These are phyloP conservation scores for Cephus pygmeus DNA, from an alignment of 2,888 invertebrate species.

Conservation along the genomic window DNA sequence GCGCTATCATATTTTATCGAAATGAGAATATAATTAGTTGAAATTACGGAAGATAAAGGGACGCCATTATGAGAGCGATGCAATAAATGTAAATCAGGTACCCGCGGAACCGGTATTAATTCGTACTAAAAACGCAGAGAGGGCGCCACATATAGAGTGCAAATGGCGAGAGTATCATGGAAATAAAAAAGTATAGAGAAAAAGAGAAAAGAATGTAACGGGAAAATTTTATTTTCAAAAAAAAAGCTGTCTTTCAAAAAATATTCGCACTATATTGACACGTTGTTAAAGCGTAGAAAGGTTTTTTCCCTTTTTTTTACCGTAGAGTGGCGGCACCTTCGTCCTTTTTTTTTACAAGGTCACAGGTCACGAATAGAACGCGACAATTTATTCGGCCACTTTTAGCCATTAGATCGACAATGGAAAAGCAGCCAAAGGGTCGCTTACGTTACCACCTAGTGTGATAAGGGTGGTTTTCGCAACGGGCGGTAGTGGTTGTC, in stretches of 20 bases:
- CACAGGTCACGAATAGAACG: not conserved
- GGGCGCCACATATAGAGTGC: not conserved
- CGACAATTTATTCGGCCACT: slow-evolving; percentile 10
- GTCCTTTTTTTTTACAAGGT: not conserved
- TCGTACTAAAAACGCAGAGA: slow-evolving; percentile 57
- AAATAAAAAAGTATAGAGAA: not conserved
- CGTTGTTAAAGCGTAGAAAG: not conserved
- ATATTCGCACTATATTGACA: not conserved
- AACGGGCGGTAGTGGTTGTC: slow-evolving; percentile 38
- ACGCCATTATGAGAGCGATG: slow-evolving; percentile 58
- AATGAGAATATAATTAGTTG: slow-evolving; percentile 63
- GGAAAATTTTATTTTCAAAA: not conserved
- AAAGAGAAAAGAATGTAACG: not conserved
- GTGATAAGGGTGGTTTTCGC: slow-evolving; percentile 38
- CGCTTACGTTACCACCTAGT: slow-evolving; percentile 1
- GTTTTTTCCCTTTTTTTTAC: not conserved
- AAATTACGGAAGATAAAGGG: slow-evolving; percentile 62
- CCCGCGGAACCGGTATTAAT: slow-evolving; percentile 60
- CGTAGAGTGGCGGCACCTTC: not conserved
- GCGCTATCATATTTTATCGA: slow-evolving; percentile 53
- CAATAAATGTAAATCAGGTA: slow-evolving; percentile 64
- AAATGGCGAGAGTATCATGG: not conserved
- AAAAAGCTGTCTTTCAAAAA: not conserved
- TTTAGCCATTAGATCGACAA: slow-evolving; percentile 4
- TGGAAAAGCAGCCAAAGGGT: slow-evolving; percentile 4